phyloP scores from a whole-genome alignment of 1,140 invertebrate genomes.

The Drosophila ohnishii region DNA sequence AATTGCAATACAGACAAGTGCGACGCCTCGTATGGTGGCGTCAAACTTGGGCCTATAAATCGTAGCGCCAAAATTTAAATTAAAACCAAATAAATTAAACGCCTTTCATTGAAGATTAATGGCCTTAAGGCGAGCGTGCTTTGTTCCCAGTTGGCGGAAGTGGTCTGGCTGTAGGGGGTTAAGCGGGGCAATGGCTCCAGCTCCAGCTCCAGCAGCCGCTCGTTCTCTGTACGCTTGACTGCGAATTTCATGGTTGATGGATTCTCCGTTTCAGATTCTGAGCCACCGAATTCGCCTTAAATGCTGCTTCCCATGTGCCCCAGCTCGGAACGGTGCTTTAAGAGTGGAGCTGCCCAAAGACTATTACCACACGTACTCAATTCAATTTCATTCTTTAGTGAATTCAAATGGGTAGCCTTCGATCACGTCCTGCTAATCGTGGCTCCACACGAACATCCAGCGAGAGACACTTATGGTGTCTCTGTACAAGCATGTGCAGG shows the following conservation, averaged over 20 bases:
- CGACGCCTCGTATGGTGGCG: constrained; percentile 55
- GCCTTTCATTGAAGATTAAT: constrained; percentile 81
- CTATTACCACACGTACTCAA: constrained; percentile 68
- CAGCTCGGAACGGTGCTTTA: constrained; percentile 47
- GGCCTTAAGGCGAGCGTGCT: constrained; percentile 64
- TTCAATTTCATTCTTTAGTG: constrained; percentile 62
- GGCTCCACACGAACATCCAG: constrained; percentile 27
- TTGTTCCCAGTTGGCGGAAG: constrained; percentile 40
- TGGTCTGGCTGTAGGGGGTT: constrained; percentile 24
- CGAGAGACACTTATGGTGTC: constrained; percentile 25
- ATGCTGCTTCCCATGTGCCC: constrained; percentile 30
- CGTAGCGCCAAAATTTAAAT: constrained; percentile 78
- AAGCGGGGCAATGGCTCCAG: neutral
- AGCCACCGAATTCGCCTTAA: constrained; percentile 28
- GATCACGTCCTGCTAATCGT: constrained; percentile 56
- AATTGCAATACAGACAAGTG: constrained; percentile 62
- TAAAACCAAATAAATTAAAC: constrained; percentile 81
- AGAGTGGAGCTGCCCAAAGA: constrained; percentile 28
- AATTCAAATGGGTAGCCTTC: constrained; percentile 56
- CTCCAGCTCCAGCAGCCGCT: constrained; percentile 33
- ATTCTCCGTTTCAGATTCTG: constrained; percentile 57
- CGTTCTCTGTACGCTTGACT: constrained; percentile 75
- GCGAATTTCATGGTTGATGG: constrained; percentile 78
- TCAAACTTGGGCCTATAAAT: constrained; percentile 78
- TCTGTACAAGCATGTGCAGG: neutral